Percentiles rank a stretch among this genome's conserved stretches.
Conservation (phyloP, 1,140 invertebrate species). For the Venustaconcha ellipsiformis region DNA sequence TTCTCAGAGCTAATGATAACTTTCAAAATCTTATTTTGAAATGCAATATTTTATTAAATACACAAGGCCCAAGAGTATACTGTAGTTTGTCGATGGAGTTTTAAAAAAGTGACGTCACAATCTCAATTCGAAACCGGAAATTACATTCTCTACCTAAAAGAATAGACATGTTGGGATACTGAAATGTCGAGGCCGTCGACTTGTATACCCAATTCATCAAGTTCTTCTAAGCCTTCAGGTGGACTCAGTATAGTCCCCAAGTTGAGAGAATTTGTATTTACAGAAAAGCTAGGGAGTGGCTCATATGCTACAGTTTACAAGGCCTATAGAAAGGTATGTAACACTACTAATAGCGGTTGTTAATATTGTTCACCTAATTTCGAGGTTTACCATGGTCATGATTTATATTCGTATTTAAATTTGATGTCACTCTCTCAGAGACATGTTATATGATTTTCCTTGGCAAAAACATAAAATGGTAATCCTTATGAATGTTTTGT, state of each 20-base stretch:
- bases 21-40: neutral
- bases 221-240: constrained; percentile 1
- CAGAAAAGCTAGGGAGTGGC: constrained; percentile 86
- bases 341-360: neutral
- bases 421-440: neutral
- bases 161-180: constrained; percentile 9
- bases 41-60: neutral
- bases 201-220: constrained; percentile 5
- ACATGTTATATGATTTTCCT: too few species aligned
- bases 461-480: neutral
- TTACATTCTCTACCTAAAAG: constrained; percentile 1
- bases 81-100: neutral
- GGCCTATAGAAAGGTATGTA: constrained; percentile 81
- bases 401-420: neutral
- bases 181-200: constrained; percentile 27
- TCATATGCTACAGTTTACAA: constrained; percentile 90
- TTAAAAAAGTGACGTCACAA: neutral
- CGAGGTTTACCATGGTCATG: neutral
- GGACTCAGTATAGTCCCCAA: constrained; percentile 39
- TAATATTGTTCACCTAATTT: neutral
- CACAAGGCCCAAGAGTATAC: neutral
- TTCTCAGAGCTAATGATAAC: neutral
- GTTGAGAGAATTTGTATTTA: constrained; percentile 63
- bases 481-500: neutral
- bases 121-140: neutral